Evolutionary conservation across 2,113 vertebrate genomes (phyloP), one percentile per base, ranked within the genome.

Genomic region (Tetrao urogallus): DNA sequence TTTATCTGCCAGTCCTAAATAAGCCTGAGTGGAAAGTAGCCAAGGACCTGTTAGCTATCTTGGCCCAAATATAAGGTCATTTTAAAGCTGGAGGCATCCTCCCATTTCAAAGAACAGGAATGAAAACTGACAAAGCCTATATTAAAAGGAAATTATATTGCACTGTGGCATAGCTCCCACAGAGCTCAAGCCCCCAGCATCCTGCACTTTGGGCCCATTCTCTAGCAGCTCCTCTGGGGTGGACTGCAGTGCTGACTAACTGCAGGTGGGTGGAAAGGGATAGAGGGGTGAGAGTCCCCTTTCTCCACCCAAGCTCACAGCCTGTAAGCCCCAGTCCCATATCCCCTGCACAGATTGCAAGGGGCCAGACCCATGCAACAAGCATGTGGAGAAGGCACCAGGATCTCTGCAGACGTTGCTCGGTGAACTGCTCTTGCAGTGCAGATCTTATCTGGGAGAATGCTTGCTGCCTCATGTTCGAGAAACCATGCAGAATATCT

Each of bases 241-340:
- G 16, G 4, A 60, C 47, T 11, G 10, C 0, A 0, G 45, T 1
- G 5, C 15, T 63, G 24, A 40, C 54, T 63, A 77, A 34, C 0
- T 54, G 64, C 45, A 77, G 36, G 36, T 32, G n/a, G 19, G 6
- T 82, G 3, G 42, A 64, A 77, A 24, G 10, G 27, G 15, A 42
- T 15, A n/a, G 5, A 24, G 24, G 6, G 5, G 12, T 45, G 17
- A 92, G 45, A 73, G 38, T 3, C 6, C 16, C 24, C 21, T 21
- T 77, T 45, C 38, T 71, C 47, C 47, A 30, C 20, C 32, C 18
- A 30, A 52, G 48, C 40, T 32, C 38, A 19, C 17, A 64, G 61
- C 36, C 36, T 27, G 9, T 25, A 10, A 40, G 36, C 61, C 61
- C 25, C 25, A 7, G 10, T 40, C 25, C 61, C 25, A 19, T 10